A percentile compares a stretch with the other conserved stretches of the same genome.
These are phyloP conservation scores for Periophthalmus modestus DNA, from an alignment of 2,113 vertebrate genomes.

Conservation along the genomic window DNA sequence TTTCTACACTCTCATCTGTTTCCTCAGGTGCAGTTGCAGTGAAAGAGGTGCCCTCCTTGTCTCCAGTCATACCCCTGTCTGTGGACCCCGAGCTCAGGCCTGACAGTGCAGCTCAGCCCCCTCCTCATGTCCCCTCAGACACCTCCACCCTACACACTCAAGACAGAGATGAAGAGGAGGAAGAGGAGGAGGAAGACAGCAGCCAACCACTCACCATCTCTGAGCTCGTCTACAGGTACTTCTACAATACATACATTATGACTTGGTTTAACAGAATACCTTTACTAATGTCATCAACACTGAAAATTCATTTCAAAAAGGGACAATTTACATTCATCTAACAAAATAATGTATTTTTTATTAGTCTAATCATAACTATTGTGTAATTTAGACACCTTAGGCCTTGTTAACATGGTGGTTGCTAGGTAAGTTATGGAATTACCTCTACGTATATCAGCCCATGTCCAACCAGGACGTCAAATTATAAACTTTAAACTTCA, in stretches of 20 bases:
- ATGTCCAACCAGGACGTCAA: too few species aligned
- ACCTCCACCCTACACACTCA: constrained; percentile 57
- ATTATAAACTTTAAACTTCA: too few species aligned
- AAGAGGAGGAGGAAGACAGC: constrained; percentile 69
- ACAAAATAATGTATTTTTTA: too few species aligned
- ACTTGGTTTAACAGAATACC: too few species aligned
- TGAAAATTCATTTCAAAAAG: too few species aligned
- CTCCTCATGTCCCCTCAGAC: constrained; percentile 61
- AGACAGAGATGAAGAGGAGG: constrained; percentile 49
- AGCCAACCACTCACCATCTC: constrained; percentile 88
- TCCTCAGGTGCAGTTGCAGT: constrained; percentile 67
- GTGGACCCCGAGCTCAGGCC: constrained; percentile 50
- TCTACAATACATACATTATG: not conserved
- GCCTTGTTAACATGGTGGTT: too few species aligned
- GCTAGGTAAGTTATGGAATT: too few species aligned
- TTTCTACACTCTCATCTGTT: not conserved
- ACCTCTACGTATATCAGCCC: too few species aligned
- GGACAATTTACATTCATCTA: too few species aligned
- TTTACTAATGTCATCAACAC: too few species aligned
- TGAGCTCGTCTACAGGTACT: constrained; percentile 84
- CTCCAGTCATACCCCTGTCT: constrained; percentile 63
- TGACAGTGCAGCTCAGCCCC: constrained; percentile 35
- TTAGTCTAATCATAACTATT: too few species aligned
- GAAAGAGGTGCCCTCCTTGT: constrained; percentile 70
- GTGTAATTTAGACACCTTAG: too few species aligned